These are phyloP conservation scores for Orthonyx spaldingii DNA, from an alignment of 2,113 vertebrate genomes.

Conservation along the genomic window DNA sequence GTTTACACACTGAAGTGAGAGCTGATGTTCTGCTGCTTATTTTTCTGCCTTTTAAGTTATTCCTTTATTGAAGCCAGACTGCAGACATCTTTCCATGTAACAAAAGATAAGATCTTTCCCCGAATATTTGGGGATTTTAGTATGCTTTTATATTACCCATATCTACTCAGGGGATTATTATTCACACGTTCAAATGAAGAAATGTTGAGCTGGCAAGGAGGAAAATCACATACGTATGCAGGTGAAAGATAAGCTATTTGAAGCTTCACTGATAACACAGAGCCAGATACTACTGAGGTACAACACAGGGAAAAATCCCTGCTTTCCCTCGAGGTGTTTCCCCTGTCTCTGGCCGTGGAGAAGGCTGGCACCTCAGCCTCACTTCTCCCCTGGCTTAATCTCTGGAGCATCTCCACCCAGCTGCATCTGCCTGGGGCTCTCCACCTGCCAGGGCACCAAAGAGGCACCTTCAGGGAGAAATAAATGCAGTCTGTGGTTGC, in stretches of 20 bases:
- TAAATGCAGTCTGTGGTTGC: not conserved
- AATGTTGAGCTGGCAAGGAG: not conserved
- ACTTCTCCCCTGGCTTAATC: not conserved
- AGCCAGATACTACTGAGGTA: not conserved
- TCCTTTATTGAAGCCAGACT: constrained; percentile 49
- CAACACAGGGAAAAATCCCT: not conserved
- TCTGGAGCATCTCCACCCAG: not conserved
- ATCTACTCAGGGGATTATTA: constrained; percentile 14
- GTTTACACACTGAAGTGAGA: constrained; percentile 69
- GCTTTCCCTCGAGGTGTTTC: not conserved
- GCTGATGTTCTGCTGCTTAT: constrained; percentile 63
- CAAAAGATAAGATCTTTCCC: constrained; percentile 47
- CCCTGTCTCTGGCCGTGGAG: not conserved
- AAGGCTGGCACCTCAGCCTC: not conserved
- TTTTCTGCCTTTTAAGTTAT: constrained; percentile 64
- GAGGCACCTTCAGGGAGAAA: not conserved
- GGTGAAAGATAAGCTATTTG: constrained; percentile 20
- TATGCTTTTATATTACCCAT: constrained; percentile 13
- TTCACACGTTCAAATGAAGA: constrained; percentile 15
- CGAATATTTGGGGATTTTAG: constrained; percentile 1
- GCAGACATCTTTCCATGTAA: constrained; percentile 33
- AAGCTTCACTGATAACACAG: not conserved
- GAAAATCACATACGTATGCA: not conserved
- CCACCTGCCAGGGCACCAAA: not conserved
- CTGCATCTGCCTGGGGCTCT: not conserved